A percentile compares a stretch with the other conserved stretches of the same genome.
These are phyloP conservation scores for Amblyteles armatorius DNA, from an alignment of 2,888 invertebrate species.

Conservation along the genomic window DNA sequence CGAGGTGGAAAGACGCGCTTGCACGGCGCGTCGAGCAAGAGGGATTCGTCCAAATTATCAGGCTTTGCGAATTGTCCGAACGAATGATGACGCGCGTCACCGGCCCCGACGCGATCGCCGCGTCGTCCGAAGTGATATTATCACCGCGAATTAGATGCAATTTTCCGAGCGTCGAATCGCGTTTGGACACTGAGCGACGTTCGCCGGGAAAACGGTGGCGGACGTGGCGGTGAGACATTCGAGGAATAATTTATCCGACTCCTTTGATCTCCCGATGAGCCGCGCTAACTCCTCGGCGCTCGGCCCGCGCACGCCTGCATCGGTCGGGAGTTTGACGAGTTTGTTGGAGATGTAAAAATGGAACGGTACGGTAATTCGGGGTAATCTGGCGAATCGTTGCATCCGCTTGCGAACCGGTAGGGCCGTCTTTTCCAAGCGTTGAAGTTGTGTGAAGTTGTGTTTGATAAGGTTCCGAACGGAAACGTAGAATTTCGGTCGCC, in stretches of 20 bases:
- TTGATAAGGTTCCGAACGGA: no score
- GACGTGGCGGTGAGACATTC: conserved; percentile 50
- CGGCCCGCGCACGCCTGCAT: background rate
- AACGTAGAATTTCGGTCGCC: no score
- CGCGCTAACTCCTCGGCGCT: conserved; percentile 13
- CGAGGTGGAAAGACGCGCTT: background rate
- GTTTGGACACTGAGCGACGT: background rate
- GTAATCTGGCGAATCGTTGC: no score
- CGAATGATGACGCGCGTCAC: conserved; percentile 63
- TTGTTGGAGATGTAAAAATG: background rate
- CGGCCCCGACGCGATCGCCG: conserved; percentile 31
- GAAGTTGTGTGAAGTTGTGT: no score
- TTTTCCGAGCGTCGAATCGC: conserved; percentile 40
- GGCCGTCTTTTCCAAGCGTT: no score
- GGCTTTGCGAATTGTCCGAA: conserved; percentile 47
- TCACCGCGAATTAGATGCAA: conserved; percentile 46
- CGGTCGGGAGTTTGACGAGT: background rate
- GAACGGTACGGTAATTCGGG: no score
- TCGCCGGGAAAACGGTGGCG: conserved; percentile 12
- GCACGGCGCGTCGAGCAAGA: conserved; percentile 10
- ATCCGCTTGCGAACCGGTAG: no score
- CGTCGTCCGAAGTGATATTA: conserved; percentile 32
- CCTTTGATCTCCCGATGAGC: conserved; percentile 62
- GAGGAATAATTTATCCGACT: conserved; percentile 65
- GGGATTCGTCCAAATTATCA: conserved; percentile 58